Evolutionary conservation across 2,888 invertebrate species (phyloP).

Genomic region (Stramonita haemastoma): DNA sequence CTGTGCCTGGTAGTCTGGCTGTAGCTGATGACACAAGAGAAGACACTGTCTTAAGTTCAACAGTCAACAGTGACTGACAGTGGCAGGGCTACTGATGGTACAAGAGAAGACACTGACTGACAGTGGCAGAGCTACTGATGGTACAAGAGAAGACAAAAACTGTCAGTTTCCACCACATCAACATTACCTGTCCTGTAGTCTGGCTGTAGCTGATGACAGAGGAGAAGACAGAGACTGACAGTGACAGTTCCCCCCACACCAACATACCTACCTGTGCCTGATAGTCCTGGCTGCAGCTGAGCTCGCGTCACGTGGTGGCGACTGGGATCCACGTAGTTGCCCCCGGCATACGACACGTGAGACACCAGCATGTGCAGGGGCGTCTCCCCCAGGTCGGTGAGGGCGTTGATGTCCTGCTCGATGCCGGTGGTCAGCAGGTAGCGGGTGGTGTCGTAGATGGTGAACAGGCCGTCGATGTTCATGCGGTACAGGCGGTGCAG

Average conservation of each 20-base stretch:
- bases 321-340: constrained; percentile 59
- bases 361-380: constrained; percentile 82
- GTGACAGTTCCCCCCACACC: not conserved
- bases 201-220: too few species aligned
- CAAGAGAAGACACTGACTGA: too few species aligned
- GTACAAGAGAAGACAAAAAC: too few species aligned
- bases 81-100: too few species aligned
- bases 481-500: constrained; percentile 79
- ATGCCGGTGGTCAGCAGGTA: constrained; percentile 86
- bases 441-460: constrained; percentile 84
- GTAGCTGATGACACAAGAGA: too few species aligned
- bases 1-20: too few species aligned
- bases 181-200: too few species aligned
- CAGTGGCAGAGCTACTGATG: too few species aligned
- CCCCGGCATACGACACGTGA: constrained; percentile 78
- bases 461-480: constrained; percentile 69
- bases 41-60: too few species aligned
- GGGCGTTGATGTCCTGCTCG: constrained; percentile 83
- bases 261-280: constrained; percentile 58
- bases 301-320: constrained; percentile 78
- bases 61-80: too few species aligned
- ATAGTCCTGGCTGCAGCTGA: constrained; percentile 70
- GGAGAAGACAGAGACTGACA: too few species aligned
- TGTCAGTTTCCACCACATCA: too few species aligned
- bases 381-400: constrained; percentile 86